Percentiles rank a stretch among this genome's conserved stretches.
phyloP scores from a whole-genome alignment of 2,113 vertebrate species.

The Saccopteryx leptura region DNA sequence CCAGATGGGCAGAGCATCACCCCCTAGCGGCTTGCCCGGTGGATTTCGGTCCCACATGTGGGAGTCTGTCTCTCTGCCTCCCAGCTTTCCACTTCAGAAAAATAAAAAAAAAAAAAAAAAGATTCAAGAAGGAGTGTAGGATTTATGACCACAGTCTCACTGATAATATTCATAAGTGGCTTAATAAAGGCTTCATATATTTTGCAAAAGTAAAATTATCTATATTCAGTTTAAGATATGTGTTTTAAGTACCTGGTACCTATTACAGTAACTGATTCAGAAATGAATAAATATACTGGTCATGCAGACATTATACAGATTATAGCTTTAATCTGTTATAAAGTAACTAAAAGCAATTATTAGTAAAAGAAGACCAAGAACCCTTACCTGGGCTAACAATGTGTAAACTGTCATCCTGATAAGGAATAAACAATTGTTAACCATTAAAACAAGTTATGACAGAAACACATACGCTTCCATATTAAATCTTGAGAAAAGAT shows the following conservation, averaged over 20 bases:
- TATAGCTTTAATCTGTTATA: neutral
- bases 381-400: slow-evolving; percentile 13
- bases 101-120: neutral
- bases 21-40: too few species aligned
- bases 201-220: neutral
- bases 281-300: neutral
- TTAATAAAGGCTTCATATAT: neutral
- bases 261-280: neutral
- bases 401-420: slow-evolving; percentile 31
- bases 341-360: slow-evolving; percentile 46
- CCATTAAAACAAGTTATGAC: slow-evolving; percentile 49
- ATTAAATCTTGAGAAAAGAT: slow-evolving; percentile 22
- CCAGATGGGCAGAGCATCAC: too few species aligned
- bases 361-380: slow-evolving; percentile 21
- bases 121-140: neutral
- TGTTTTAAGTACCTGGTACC: neutral
- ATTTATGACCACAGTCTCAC: neutral
- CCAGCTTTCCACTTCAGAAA: too few species aligned
- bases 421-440: slow-evolving; percentile 36
- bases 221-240: neutral
- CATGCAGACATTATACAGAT: neutral
- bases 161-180: neutral
- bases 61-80: too few species aligned
- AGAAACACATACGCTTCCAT: neutral
- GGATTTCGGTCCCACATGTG: too few species aligned